Evolutionary conservation across 92 coral and sea anemone genomes (phyloP), one percentile per base, ranked within the genome.

Genomic region (Virgularia gustaviana): DNA sequence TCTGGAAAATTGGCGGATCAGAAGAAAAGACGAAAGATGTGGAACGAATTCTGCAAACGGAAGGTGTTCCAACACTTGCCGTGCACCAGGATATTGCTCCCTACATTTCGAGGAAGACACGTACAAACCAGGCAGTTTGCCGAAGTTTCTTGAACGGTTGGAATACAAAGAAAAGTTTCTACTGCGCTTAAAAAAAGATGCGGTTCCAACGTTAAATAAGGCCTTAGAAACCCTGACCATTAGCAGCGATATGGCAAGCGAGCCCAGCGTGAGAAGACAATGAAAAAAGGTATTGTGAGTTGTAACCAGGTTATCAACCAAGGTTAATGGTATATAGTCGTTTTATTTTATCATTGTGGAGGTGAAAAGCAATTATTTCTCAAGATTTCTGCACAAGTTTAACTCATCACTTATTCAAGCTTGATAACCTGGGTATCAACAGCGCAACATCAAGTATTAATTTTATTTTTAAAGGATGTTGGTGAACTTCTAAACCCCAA

Each of bases 41-140:
- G 58, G 73, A 30, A 43, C 31, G 73, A 66, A 44, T 66, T 66
- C 47, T 66, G 73, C 30, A 66, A 66, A 35, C 37, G 73, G 19
- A 66, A 66, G 33, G 57, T 27, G 13, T 66, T 44, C 41, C 43
- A 44, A 44, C 73, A 22, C 13, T 39, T 41, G 27, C 35, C 19
- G 29, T 39, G 49, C 29, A 66, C 73, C 24, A 42, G 53, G 57
- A 66, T 66, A 13, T n/a, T 66, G 38, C 13, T 66, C 56, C 3
- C 8, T 66, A n/a, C 53, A 66, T 22, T 66, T 66, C 18, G 58
- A 37, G 28, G 73, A 66, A 13, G 73, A 66, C 27, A 41, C 53
- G 0, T 47, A 2, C 32, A 57, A 66, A 24, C 73, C 73, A 8
- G 56, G 57, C 28, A 56, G 47, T 28, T 66, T 41, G 23, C 73